Evolutionary conservation across 1,140 invertebrate genomes (phyloP).

Genomic region (Acromyrmex charruanus): DNA sequence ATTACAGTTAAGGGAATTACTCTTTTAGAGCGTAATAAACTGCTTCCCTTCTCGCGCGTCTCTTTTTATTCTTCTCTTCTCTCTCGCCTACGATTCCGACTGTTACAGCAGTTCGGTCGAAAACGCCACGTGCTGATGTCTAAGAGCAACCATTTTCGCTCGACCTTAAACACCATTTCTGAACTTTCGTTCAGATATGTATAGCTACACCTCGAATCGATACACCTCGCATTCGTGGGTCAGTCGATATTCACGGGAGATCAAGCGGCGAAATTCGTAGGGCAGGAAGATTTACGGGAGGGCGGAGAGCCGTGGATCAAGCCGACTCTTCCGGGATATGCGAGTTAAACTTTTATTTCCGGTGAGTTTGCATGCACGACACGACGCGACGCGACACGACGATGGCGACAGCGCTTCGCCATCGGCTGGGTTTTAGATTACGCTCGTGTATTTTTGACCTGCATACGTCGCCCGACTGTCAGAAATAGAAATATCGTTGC

Average conservation of each 20-base stretch:
- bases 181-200: slow-evolving; percentile 48
- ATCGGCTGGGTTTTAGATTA: slow-evolving; percentile 57
- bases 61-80: neutral
- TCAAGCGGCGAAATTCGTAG: slow-evolving; percentile 68
- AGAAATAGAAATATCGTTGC: slow-evolving; percentile 21
- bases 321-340: slow-evolving; percentile 43
- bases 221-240: slow-evolving; percentile 55
- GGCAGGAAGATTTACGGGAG: slow-evolving; percentile 67
- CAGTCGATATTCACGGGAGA: slow-evolving; percentile 69
- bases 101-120: slow-evolving; percentile 13
- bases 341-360: slow-evolving; percentile 72
- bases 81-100: neutral
- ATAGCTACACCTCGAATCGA: slow-evolving; percentile 39
- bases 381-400: slow-evolving; percentile 46
- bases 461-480: neutral
- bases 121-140: slow-evolving; percentile 56
- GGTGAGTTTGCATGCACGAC: slow-evolving; percentile 65
- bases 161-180: slow-evolving; percentile 38
- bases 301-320: slow-evolving; percentile 65
- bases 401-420: slow-evolving; percentile 49
- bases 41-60: neutral
- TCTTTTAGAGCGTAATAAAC: slow-evolving; percentile 6
- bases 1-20: slow-evolving; percentile 4
- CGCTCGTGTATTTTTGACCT: slow-evolving; percentile 56
- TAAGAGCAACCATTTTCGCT: slow-evolving; percentile 12